Conservation (phyloP, 2,888 invertebrate species). For the Phortica okadai region DNA sequence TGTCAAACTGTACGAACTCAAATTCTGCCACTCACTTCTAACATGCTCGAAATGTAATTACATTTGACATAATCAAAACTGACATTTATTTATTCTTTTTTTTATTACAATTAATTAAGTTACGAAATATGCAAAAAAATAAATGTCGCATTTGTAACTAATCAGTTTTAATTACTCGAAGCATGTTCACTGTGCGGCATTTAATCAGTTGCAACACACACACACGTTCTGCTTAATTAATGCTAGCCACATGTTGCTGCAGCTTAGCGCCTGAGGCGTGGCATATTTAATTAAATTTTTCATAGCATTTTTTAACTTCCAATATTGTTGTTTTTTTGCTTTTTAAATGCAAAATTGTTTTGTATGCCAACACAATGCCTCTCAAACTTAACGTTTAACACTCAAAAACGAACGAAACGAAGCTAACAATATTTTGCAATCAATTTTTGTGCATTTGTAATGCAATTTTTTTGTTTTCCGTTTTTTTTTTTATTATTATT, state of each 20-base stretch:
- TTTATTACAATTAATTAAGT: background rate
- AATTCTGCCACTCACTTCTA: background rate
- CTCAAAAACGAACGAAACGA: background rate
- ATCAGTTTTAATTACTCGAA: conserved; percentile 21
- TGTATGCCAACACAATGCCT: background rate
- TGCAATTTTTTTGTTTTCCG: background rate
- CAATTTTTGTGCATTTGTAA: conserved; percentile 23
- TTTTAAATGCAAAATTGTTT: background rate
- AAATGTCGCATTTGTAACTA: background rate
- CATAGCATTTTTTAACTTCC: background rate
- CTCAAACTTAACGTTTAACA: background rate
- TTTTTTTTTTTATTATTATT: background rate
- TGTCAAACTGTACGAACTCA: background rate
- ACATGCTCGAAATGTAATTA: background rate
- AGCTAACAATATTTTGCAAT: conserved; percentile 24
- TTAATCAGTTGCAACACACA: conserved; percentile 19
- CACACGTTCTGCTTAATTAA: conserved; percentile 5
- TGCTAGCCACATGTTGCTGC: background rate
- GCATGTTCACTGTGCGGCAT: background rate
- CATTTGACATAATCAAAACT: background rate
- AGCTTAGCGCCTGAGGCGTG: conserved; percentile 4
- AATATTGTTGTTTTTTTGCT: background rate
- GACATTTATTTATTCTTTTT: too few relatives aligned
- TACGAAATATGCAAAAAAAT: conserved; percentile 15
- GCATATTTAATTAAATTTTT: conserved; percentile 9